A percentile compares a stretch with the other conserved stretches of the same genome.
phyloP scores from a whole-genome alignment of 2,888 invertebrate species.

The Mythimna vitellina region DNA sequence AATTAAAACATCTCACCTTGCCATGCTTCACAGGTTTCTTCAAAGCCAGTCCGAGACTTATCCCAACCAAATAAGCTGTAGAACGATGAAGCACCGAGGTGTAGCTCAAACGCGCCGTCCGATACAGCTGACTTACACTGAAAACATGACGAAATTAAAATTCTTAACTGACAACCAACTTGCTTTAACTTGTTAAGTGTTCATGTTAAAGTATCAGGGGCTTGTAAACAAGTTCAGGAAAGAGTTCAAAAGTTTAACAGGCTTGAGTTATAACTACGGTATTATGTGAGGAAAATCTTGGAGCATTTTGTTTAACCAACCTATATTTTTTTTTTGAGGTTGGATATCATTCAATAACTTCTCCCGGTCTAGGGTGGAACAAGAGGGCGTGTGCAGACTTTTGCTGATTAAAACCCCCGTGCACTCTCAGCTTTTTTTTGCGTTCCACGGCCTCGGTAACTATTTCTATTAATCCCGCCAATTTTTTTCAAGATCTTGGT shows the following conservation, averaged over 20 bases:
- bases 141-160: conserved; percentile 68
- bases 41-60: conserved; percentile 91
- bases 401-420: not conserved
- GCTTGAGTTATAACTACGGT: conserved; percentile 48
- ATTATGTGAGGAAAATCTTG: conserved; percentile 27
- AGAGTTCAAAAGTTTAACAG: conserved; percentile 52
- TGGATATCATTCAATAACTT: too few species aligned
- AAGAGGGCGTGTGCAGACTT: too few species aligned
- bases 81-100: conserved; percentile 91
- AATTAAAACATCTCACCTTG: conserved; percentile 72
- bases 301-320: conserved; percentile 23
- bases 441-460: too few species aligned
- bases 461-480: too few species aligned
- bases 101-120: conserved; percentile 92
- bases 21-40: conserved; percentile 83
- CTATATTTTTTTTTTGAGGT: not conserved
- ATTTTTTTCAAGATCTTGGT: not conserved
- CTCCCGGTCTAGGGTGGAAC: too few species aligned
- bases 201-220: conserved; percentile 57
- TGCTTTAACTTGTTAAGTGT: conserved; percentile 56
- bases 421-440: not conserved
- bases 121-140: conserved; percentile 93
- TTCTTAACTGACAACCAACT: conserved; percentile 57
- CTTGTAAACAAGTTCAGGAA: conserved; percentile 55
- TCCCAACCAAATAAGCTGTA: conserved; percentile 92